Percentiles rank a stretch among this genome's conserved stretches.
Evolutionary conservation across 1,140 invertebrate species (phyloP).

Genomic region (Halesus radiatus): DNA sequence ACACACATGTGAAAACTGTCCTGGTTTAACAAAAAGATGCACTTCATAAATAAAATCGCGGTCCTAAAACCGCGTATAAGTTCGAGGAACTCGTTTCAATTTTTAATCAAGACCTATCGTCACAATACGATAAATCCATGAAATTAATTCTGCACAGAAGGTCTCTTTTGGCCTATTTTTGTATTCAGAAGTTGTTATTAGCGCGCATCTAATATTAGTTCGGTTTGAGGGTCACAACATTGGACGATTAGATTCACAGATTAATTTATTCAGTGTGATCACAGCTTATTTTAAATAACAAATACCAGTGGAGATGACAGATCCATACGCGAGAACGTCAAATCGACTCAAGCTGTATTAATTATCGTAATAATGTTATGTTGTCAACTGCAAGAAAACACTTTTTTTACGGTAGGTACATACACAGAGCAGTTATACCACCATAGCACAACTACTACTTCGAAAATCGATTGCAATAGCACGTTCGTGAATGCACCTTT

Average conservation of each 20-base stretch:
- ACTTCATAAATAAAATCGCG: background rate
- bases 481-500: no score
- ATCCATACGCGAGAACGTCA: no score
- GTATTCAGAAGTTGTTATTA: background rate
- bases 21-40: constrained; percentile 4
- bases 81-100: background rate
- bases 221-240: constrained; percentile 27
- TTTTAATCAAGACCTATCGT: background rate
- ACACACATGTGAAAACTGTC: constrained; percentile 53
- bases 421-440: no score
- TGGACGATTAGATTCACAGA: background rate
- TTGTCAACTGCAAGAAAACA: no score
- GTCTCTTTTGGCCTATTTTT: constrained; percentile 47
- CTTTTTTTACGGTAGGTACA: no score
- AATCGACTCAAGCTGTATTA: no score
- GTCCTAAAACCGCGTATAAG: constrained; percentile 8
- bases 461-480: no score
- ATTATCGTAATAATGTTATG: no score
- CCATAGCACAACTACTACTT: no score
- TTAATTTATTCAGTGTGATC: background rate
- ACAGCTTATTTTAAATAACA: no score
- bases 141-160: constrained; percentile 18
- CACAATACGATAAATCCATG: background rate
- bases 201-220: constrained; percentile 31
- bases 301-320: no score